Evolutionary conservation across 2,113 vertebrate genomes (phyloP).

Genomic region (Carettochelys insculpta): DNA sequence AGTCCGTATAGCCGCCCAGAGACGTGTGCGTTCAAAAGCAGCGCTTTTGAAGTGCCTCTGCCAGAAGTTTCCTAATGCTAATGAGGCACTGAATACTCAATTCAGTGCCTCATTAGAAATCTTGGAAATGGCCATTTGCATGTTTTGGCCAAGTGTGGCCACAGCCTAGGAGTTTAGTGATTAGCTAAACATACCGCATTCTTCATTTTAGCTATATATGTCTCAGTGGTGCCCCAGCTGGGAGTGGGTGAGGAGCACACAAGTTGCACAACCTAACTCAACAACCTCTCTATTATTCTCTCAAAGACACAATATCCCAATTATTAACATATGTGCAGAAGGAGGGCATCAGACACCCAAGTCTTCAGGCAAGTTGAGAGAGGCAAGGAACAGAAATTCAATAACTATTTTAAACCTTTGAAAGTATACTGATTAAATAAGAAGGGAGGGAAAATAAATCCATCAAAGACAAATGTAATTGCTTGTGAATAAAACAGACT

Average conservation of each 20-base stretch:
- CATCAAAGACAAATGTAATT: conserved; percentile 72
- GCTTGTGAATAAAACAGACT: conserved; percentile 65
- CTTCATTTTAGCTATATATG: not conserved
- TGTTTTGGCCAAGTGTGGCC: no score
- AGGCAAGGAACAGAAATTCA: conserved; percentile 33
- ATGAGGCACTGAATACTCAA: no score
- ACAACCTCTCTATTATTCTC: not conserved
- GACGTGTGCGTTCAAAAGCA: no score
- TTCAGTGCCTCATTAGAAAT: no score
- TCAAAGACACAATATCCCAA: not conserved
- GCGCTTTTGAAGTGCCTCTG: no score
- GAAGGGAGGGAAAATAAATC: conserved; percentile 25
- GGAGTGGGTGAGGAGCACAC: not conserved
- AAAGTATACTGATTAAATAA: conserved; percentile 20
- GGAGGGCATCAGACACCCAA: not conserved
- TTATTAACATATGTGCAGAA: not conserved
- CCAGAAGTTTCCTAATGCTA: no score
- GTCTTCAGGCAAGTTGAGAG: not conserved
- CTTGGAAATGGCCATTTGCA: no score
- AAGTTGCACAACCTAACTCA: not conserved
- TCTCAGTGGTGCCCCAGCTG: not conserved
- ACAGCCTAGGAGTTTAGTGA: accelerated
- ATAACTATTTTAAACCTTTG: conserved; percentile 29
- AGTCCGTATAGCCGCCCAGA: no score
- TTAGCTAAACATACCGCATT: not conserved